Percentiles rank a stretch among this genome's conserved stretches.
Conservation (phyloP, 2,113 vertebrate genomes). For the Neopipo cinnamomea region DNA sequence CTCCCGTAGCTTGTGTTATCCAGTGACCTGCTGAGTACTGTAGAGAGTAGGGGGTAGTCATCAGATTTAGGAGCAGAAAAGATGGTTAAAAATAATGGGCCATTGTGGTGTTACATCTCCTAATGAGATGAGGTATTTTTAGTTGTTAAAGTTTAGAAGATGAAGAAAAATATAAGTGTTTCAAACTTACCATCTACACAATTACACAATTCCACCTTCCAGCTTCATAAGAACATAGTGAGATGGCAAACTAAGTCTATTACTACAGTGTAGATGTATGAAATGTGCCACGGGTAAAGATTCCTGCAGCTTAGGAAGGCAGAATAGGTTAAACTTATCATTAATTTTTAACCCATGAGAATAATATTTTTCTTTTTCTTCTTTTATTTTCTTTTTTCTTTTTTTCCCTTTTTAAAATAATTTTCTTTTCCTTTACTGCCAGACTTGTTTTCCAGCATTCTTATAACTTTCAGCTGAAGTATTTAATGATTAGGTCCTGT, state of each 20-base stretch:
- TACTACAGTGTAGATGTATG: not conserved
- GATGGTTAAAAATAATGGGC: not conserved
- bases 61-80: not conserved
- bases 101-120: not conserved
- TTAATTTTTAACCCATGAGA: not conserved
- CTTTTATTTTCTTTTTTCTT: not conserved
- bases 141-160: not conserved
- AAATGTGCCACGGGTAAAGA: accelerated
- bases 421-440: not conserved
- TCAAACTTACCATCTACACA: not conserved
- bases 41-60: not conserved
- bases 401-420: not conserved
- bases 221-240: not conserved
- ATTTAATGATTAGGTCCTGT: slow-evolving; percentile 29
- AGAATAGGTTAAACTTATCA: not conserved
- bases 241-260: not conserved
- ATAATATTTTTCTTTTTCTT: not conserved
- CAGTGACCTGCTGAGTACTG: not conserved
- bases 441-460: slow-evolving; percentile 6
- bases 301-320: not conserved
- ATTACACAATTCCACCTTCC: not conserved
- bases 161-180: not conserved
- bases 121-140: not conserved
- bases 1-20: not conserved
- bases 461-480: not conserved